Conservation (phyloP, 1,140 invertebrate genomes). For the Glossosoma conforme region DNA sequence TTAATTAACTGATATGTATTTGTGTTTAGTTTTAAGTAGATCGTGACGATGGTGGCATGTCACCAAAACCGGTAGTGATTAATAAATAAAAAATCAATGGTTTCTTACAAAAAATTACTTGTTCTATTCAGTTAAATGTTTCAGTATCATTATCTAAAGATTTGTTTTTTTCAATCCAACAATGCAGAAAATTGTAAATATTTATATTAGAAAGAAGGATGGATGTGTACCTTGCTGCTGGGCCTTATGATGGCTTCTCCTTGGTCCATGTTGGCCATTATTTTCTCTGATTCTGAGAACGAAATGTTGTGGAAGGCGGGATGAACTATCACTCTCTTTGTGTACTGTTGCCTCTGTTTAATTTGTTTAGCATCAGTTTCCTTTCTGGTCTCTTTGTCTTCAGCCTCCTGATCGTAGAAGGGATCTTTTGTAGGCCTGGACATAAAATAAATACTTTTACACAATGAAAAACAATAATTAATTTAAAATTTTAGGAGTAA, state of each 20-base stretch:
- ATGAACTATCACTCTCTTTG: constrained; percentile 96
- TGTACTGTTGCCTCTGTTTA: constrained; percentile 74
- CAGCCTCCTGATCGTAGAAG: constrained; percentile 86
- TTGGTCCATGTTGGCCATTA: constrained; percentile 89
- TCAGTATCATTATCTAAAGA: too few species aligned
- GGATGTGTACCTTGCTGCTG: constrained; percentile 78
- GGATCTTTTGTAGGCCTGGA: constrained; percentile 77
- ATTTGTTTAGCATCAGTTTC: constrained; percentile 79
- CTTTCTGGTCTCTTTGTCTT: constrained; percentile 73
- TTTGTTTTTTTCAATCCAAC: too few species aligned
- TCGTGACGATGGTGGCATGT: too few species aligned
- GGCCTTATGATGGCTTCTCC: constrained; percentile 95
- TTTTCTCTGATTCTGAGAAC: constrained; percentile 85
- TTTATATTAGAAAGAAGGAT: too few species aligned
- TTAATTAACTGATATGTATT: too few species aligned
- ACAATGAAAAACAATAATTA: background rate
- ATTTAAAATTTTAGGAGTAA: background rate
- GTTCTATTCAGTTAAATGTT: too few species aligned
- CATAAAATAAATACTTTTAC: constrained; percentile 21
- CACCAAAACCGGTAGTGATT: too few species aligned
- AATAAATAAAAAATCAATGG: too few species aligned
- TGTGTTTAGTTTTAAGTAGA: too few species aligned
- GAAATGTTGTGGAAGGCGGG: constrained; percentile 96
- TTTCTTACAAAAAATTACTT: too few species aligned
- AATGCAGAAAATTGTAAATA: too few species aligned